phyloP scores from a whole-genome alignment of 2,797 vertebrate genomes.

The Amblyopsis hoosieri region DNA sequence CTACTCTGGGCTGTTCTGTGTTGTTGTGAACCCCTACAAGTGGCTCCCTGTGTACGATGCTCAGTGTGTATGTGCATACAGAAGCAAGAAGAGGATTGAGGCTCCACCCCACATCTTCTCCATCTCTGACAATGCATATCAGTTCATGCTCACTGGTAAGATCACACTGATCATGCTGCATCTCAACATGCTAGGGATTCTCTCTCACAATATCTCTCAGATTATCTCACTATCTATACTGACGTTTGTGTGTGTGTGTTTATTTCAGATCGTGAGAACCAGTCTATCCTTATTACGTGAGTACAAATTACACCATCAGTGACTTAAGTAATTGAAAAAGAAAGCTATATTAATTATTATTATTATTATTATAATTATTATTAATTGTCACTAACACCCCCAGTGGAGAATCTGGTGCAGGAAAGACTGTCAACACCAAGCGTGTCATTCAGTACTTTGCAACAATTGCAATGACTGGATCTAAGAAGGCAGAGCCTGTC shows the following conservation, averaged over 20 bases:
- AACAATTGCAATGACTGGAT: constrained; percentile 55
- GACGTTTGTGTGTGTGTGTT: not conserved
- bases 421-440: constrained; percentile 84
- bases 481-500: constrained; percentile 15
- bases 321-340: no score
- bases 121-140: constrained; percentile 79
- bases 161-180: no score
- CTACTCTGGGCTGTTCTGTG: constrained; percentile 65
- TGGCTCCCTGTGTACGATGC: constrained; percentile 73
- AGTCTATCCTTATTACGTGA: constrained; percentile 88
- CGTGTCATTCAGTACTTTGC: constrained; percentile 83
- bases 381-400: no score
- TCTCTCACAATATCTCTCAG: no score
- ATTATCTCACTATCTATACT: no score
- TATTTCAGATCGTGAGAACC: constrained; percentile 83
- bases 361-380: no score
- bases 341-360: no score
- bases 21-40: constrained; percentile 69
- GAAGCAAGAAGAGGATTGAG: constrained; percentile 63
- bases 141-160: constrained; percentile 84
- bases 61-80: constrained; percentile 66
- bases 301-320: constrained; percentile 18
- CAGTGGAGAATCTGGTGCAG: constrained; percentile 79
- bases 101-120: constrained; percentile 68
- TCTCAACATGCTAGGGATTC: no score